A percentile compares a stretch with the other conserved stretches of the same genome.
These are phyloP conservation scores for Pogona vitticeps DNA, from an alignment of 2,113 vertebrate species.

Conservation along the genomic window DNA sequence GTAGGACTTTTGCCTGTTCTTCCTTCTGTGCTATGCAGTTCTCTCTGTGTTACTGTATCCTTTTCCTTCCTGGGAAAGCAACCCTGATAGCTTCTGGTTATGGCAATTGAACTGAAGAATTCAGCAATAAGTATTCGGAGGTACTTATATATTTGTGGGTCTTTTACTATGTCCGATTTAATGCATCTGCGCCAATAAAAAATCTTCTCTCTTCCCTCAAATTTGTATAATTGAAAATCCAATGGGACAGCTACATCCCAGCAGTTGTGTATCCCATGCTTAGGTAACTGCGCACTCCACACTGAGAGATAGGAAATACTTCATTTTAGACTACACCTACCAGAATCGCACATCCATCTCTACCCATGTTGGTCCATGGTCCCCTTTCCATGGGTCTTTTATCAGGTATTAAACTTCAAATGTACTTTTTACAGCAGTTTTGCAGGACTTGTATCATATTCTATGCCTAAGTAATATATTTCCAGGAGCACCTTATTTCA, in stretches of 20 bases:
- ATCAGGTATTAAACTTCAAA: not conserved
- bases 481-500: conserved; percentile 2
- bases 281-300: not conserved
- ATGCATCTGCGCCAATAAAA: not conserved
- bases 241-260: not conserved
- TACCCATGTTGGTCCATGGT: too few species aligned
- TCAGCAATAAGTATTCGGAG: not conserved
- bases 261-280: not conserved
- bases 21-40: too few species aligned
- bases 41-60: not conserved
- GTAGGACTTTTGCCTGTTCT: too few species aligned
- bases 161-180: not conserved
- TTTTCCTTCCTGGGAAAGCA: not conserved
- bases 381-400: not conserved
- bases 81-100: not conserved
- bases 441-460: conserved; percentile 3
- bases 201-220: not conserved
- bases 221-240: not conserved
- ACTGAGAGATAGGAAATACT: too few species aligned
- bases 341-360: too few species aligned
- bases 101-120: not conserved
- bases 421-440: not conserved
- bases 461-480: conserved; percentile 15
- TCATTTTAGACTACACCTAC: too few species aligned
- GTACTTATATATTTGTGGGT: not conserved